Percentiles rank a stretch among this genome's conserved stretches.
Evolutionary conservation across 1,140 invertebrate species (phyloP).

Genomic region (Atta texana): DNA sequence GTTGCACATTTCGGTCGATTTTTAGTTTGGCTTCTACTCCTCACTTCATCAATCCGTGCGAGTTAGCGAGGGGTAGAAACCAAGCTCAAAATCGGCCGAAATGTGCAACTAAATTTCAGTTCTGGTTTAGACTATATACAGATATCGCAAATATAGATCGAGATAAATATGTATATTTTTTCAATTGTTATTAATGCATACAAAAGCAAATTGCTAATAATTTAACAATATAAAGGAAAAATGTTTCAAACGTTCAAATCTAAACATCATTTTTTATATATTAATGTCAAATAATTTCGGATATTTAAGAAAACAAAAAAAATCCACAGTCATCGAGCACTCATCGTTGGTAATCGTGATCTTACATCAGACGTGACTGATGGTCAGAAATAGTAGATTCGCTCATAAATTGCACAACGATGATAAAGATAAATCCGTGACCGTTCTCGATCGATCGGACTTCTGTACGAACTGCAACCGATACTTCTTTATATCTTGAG

Average conservation of each 20-base stretch:
- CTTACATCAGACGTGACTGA: slow-evolving; percentile 2
- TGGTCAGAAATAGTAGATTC: slow-evolving; percentile 10
- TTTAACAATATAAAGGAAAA: slow-evolving; percentile 11
- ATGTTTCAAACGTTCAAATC: neutral
- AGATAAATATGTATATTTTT: neutral
- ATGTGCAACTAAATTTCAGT: too few relatives aligned
- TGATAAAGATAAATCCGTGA: slow-evolving; percentile 12
- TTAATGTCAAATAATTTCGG: slow-evolving; percentile 12
- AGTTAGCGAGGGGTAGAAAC: too few relatives aligned
- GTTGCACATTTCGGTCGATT: too few relatives aligned
- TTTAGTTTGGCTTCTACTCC: too few relatives aligned
- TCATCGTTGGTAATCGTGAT: slow-evolving; percentile 25
- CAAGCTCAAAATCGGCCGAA: too few relatives aligned
- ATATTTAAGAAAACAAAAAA: neutral
- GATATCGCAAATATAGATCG: neutral
- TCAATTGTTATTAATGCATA: neutral
- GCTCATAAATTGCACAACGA: slow-evolving; percentile 29
- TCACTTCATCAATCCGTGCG: too few relatives aligned
- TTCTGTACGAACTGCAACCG: slow-evolving; percentile 17
- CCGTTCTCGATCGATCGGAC: slow-evolving; percentile 1
- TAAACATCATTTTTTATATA: neutral
- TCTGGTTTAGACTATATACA: neutral
- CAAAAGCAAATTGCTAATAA: neutral
- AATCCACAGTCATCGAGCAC: neutral
- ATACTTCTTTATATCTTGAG: slow-evolving; percentile 43